Base-by-base conservation (phyloP, 2,797 vertebrate genomes). In the Malurus splendens region DNA sequence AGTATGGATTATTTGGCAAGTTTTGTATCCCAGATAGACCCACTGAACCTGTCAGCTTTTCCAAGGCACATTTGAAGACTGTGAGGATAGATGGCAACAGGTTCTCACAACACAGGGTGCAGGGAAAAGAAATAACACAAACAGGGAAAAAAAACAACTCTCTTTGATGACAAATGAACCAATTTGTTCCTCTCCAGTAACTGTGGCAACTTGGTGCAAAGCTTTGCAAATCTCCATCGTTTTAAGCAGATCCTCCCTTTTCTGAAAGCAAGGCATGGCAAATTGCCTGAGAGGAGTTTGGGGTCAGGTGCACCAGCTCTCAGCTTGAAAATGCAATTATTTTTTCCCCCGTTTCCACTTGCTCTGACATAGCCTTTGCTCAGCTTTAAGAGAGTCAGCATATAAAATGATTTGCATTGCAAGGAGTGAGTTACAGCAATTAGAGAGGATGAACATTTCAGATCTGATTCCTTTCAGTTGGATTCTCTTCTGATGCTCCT, bases 261-360 rank as follows among this genome's bases (percentile, higher is more conserved):
- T 59, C 82, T 42, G 33, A 72, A 62, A 77, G 52, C 16, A n/a
- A 89, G 70, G 68, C 76, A 68, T 60, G 48, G 68, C 66, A 93
- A 93, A 92, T 87, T 82, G 59, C 81, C 77, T 44, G 25, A 30
- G 77, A 93, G 68, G 64, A 91, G 77, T 93, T 95, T 90, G 64
- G 78, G 82, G 85, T 89, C 90, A 89, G 90, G 62, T 85, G 73
- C 3, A 13, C 52, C 87, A 74, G 61, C 70, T 93, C 91, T 81
- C 68, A 86, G 75, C 65, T 80, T 87, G 68, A 82, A 88, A 32
- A 52, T 77, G 42, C 66, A 89, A 93, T 94, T 93, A 78, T 73
- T 80, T 86, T 89, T 84, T 44, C 9, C 33, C 65, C 82, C 83
- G 45, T 25, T 80, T 67, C 36, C 9, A 1, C 76, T 86, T 57